These are phyloP conservation scores for Zootoca vivipara DNA, from an alignment of 2,113 vertebrate species.

Conservation along the genomic window DNA sequence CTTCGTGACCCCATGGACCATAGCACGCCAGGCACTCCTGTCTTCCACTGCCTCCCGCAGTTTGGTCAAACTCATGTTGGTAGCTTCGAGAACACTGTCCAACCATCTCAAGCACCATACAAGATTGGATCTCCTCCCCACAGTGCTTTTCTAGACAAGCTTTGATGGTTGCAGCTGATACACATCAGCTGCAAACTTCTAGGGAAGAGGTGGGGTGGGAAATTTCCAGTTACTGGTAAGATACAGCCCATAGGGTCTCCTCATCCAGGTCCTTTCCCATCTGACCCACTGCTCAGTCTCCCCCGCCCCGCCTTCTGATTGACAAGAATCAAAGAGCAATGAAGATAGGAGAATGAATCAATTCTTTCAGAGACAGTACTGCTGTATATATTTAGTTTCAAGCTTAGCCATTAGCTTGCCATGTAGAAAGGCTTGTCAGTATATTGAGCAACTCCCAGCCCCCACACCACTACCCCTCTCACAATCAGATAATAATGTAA, in stretches of 20 bases:
- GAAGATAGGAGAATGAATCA: neutral
- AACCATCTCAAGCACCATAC: neutral
- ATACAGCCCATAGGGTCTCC: too few relatives aligned
- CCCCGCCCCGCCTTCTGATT: too few relatives aligned
- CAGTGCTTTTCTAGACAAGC: neutral
- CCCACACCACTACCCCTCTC: neutral
- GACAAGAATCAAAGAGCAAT: neutral
- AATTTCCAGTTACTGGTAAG: too few relatives aligned
- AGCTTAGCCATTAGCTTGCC: neutral
- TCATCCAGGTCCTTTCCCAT: too few relatives aligned
- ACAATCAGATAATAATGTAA: neutral
- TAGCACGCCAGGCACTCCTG: too few relatives aligned
- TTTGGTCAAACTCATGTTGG: too few relatives aligned
- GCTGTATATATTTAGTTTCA: neutral
- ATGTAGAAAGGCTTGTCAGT: neutral
- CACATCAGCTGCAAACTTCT: neutral
- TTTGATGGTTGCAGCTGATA: neutral
- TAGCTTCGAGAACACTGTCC: too few relatives aligned
- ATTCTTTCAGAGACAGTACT: neutral
- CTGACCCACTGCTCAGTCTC: too few relatives aligned
- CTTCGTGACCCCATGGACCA: too few relatives aligned
- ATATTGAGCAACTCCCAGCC: slow-evolving; percentile 1
- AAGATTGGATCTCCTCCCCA: neutral
- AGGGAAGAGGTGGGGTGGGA: neutral
- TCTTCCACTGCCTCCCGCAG: too few relatives aligned